Percentiles rank a stretch among this genome's conserved stretches.
Conservation (phyloP, 1,140 invertebrate genomes). For the Drosophila melanogaster region DNA sequence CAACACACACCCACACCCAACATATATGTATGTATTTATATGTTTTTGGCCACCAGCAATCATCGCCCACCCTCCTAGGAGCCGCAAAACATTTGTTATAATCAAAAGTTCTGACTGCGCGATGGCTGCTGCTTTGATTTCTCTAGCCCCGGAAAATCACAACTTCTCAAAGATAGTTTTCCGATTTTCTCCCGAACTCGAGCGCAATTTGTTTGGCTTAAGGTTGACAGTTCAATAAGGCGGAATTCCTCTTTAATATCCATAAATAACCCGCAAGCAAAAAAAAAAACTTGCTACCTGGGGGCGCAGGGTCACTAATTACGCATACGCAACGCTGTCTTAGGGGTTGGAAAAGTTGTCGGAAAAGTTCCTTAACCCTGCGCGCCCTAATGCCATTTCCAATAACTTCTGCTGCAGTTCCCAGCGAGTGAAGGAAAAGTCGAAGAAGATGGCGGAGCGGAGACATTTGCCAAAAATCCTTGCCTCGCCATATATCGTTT, state of each 20-base stretch:
- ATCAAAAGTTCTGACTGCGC: conserved; percentile 71
- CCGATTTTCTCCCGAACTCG: conserved; percentile 43
- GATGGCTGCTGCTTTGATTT: conserved; percentile 63
- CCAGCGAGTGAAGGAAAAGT: conserved; percentile 39
- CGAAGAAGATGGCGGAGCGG: conserved; percentile 36
- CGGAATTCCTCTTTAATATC: conserved; percentile 68
- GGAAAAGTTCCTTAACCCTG: conserved; percentile 73
- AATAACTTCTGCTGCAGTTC: conserved; percentile 80
- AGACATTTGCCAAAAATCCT: conserved; percentile 52
- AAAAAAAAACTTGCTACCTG: conserved; percentile 63
- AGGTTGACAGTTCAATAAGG: conserved; percentile 81
- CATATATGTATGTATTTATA: neutral
- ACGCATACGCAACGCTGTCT: conserved; percentile 73
- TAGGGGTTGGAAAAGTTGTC: conserved; percentile 54
- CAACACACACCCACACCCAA: conserved; percentile 6
- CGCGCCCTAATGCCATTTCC: conserved; percentile 62
- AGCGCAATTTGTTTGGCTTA: conserved; percentile 79
- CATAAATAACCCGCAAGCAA: conserved; percentile 68
- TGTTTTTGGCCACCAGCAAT: conserved; percentile 22
- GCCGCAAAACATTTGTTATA: conserved; percentile 75
- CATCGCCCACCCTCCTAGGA: conserved; percentile 31
- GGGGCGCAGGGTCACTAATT: conserved; percentile 62
- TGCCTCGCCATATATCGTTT: conserved; percentile 78
- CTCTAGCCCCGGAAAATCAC: conserved; percentile 33
- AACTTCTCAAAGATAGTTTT: conserved; percentile 74